Percentiles rank a stretch among this genome's conserved stretches.
Evolutionary conservation across 1,140 invertebrate species (phyloP).

Genomic region (Aphis gossypii): DNA sequence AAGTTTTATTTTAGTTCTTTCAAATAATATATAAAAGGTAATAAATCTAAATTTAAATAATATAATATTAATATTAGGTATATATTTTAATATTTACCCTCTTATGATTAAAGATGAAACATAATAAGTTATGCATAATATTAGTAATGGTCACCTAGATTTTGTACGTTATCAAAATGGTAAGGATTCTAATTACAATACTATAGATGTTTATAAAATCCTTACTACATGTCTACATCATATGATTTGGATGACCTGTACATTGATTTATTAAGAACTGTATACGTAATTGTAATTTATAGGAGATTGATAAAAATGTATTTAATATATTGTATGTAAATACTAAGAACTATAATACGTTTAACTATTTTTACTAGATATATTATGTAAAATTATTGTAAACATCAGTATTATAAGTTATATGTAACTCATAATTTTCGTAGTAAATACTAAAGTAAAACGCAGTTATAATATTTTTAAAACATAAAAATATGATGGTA

Average conservation of each 20-base stretch:
- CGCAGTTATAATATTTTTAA: background rate
- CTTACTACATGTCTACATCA: background rate
- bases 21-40: background rate
- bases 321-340: background rate
- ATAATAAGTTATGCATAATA: background rate
- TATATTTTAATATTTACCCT: background rate
- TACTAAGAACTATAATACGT: background rate
- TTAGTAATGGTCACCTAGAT: background rate
- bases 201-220: background rate
- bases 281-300: background rate
- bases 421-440: background rate
- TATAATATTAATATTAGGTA: background rate
- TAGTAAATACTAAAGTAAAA: background rate
- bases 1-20: background rate
- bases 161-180: background rate
- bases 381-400: background rate
- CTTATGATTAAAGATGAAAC: background rate
- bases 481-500: background rate
- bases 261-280: background rate
- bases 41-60: too few relatives aligned
- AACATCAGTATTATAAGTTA: background rate
- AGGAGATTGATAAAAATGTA: background rate
- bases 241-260: background rate
- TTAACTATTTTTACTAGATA: background rate
- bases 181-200: background rate